phyloP scores from a whole-genome alignment of 2,888 invertebrate genomes.

The Ophion ventricosus region DNA sequence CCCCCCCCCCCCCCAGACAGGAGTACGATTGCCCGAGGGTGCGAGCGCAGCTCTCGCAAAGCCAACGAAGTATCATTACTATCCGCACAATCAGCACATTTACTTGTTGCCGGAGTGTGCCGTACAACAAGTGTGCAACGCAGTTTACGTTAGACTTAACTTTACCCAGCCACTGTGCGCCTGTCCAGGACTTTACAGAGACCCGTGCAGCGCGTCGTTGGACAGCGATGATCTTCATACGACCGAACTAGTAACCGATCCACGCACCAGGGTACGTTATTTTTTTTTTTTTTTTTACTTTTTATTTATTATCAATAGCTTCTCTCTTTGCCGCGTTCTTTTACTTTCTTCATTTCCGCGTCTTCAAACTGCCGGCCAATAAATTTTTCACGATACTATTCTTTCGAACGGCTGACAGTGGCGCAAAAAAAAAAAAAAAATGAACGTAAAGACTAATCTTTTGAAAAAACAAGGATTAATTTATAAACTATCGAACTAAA shows the following conservation, averaged over 20 bases:
- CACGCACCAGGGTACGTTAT: constrained; percentile 89
- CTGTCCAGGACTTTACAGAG: constrained; percentile 94
- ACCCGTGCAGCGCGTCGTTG: constrained; percentile 95
- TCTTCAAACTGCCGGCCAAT: too few relatives aligned
- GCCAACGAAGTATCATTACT: constrained; percentile 96
- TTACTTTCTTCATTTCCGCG: too few relatives aligned
- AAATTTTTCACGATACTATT: too few relatives aligned
- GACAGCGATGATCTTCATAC: constrained; percentile 96
- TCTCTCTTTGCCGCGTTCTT: too few relatives aligned
- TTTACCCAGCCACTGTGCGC: constrained; percentile 97
- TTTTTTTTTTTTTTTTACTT: too few relatives aligned
- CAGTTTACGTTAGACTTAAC: constrained; percentile 95
- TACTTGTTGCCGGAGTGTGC: constrained; percentile 96
- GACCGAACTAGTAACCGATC: constrained; percentile 94
- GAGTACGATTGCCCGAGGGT: constrained; percentile 84
- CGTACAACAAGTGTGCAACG: constrained; percentile 97
- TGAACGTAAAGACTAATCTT: too few relatives aligned
- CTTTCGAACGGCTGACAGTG: too few relatives aligned
- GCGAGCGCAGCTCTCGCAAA: constrained; percentile 87
- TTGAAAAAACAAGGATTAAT: too few relatives aligned
- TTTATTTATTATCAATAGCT: too few relatives aligned
- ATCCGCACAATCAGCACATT: constrained; percentile 96
- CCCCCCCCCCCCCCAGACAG: too few relatives aligned
- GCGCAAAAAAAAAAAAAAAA: neutral
- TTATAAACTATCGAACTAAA: too few relatives aligned